Conservation (phyloP, 2,797 vertebrate species). For the Rhyacichthys aspro region DNA sequence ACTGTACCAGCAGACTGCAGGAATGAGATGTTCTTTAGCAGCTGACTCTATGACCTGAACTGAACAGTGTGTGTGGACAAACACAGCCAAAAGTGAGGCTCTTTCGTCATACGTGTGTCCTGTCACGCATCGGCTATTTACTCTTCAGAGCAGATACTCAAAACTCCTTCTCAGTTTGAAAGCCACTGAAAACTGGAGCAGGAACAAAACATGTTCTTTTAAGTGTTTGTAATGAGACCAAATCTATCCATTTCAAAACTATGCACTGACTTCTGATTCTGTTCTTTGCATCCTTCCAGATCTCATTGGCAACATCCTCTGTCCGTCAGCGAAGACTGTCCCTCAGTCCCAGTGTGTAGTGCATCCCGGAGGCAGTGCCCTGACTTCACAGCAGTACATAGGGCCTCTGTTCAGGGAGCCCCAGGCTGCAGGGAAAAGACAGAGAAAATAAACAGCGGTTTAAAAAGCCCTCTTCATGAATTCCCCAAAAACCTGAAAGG, state of each 20-base stretch:
- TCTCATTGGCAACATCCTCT: slow-evolving; percentile 40
- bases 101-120: slow-evolving; percentile 8
- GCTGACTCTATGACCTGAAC: slow-evolving; percentile 29
- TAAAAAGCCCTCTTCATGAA: slow-evolving; percentile 68
- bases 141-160: no score
- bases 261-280: slow-evolving; percentile 18
- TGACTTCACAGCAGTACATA: slow-evolving; percentile 30
- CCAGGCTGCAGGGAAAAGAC: slow-evolving; percentile 36
- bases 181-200: no score
- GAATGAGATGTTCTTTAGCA: no score
- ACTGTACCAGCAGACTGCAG: background rate
- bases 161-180: no score
- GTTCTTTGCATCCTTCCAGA: slow-evolving; percentile 59
- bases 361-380: slow-evolving; percentile 23
- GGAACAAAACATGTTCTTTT: no score
- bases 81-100: slow-evolving; percentile 7
- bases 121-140: slow-evolving; percentile 28
- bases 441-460: slow-evolving; percentile 49
- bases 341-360: slow-evolving; percentile 32
- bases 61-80: slow-evolving; percentile 13
- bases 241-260: no score
- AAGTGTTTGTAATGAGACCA: no score
- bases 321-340: slow-evolving; percentile 51
- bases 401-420: slow-evolving; percentile 46
- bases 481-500: slow-evolving; percentile 68